Conservation (phyloP, 2,888 invertebrate species). For the Cataglyphis cursor region DNA sequence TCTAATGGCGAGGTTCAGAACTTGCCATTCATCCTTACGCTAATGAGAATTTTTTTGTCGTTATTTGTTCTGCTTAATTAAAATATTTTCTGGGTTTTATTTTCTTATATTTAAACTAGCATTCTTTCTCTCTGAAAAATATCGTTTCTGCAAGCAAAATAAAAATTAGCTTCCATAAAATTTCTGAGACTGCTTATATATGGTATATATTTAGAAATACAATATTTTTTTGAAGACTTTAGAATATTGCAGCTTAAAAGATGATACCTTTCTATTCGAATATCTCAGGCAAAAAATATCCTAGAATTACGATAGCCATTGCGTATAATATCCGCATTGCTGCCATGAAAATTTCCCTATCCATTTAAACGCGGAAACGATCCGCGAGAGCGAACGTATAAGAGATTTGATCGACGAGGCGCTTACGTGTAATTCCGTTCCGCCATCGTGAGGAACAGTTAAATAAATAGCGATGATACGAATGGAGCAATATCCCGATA, state of each 20-base stretch:
- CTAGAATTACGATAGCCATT: not conserved
- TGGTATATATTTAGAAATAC: not conserved
- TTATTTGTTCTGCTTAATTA: constrained; percentile 4
- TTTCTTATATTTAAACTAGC: not conserved
- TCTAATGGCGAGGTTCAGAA: not conserved
- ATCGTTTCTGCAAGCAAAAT: not conserved
- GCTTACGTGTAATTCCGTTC: constrained; percentile 37
- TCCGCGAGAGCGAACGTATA: constrained; percentile 27
- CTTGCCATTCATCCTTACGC: not conserved
- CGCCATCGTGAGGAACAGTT: constrained; percentile 35
- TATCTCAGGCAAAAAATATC: not conserved
- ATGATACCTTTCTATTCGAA: not conserved
- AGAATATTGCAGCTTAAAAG: not conserved
- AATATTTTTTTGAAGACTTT: not conserved
- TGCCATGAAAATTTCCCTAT: constrained; percentile 8
- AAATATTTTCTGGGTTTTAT: not conserved
- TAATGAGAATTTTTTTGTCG: constrained; percentile 15
- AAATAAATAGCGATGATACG: constrained; percentile 51
- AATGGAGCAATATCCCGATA: constrained; percentile 42
- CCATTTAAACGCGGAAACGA: constrained; percentile 31
- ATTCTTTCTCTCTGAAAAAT: not conserved
- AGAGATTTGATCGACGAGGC: constrained; percentile 41
- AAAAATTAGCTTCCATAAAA: constrained; percentile 2
- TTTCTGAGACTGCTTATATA: not conserved
- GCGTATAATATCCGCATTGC: constrained; percentile 13